Percentiles rank a stretch among this genome's conserved stretches.
These are phyloP conservation scores for Ferdinandea cuprea DNA, from an alignment of 2,888 invertebrate species.

Conservation along the genomic window DNA sequence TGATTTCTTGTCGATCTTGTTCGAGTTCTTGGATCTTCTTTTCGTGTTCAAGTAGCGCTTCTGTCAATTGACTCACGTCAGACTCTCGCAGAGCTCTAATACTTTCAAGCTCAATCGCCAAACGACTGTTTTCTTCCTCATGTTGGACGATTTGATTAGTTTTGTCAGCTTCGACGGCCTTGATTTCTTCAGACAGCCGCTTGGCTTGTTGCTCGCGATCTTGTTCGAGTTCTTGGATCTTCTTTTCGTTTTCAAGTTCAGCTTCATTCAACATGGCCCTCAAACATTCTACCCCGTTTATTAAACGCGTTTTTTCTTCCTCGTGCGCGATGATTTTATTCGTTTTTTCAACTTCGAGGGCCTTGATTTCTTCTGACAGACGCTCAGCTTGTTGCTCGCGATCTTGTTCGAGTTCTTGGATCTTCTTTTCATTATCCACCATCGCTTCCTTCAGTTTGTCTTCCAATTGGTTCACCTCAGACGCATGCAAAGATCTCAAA, in stretches of 20 bases:
- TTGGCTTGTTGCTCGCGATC: neutral
- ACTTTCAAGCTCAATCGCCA: constrained; percentile 21
- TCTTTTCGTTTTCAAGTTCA: neutral
- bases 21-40: no score
- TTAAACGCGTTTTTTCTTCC: no score
- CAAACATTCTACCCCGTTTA: no score
- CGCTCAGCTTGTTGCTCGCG: neutral
- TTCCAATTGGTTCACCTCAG: neutral
- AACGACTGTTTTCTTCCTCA: neutral
- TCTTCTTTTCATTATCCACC: constrained; percentile 4
- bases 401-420: no score
- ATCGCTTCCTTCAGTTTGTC: neutral
- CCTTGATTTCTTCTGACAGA: no score
- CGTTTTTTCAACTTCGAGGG: no score
- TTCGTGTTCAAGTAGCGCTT: neutral
- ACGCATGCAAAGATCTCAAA: no score
- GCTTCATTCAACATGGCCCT: no score
- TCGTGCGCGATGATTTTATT: no score
- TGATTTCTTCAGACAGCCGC: neutral
- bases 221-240: neutral
- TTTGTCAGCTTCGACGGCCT: no score
- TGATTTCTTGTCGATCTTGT: no score
- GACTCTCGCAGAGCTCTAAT: no score
- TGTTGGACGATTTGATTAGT: neutral
- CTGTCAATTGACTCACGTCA: neutral